Conservation (phyloP, 64 coral and sea anemone species). For the Montipora efflorescens region DNA sequence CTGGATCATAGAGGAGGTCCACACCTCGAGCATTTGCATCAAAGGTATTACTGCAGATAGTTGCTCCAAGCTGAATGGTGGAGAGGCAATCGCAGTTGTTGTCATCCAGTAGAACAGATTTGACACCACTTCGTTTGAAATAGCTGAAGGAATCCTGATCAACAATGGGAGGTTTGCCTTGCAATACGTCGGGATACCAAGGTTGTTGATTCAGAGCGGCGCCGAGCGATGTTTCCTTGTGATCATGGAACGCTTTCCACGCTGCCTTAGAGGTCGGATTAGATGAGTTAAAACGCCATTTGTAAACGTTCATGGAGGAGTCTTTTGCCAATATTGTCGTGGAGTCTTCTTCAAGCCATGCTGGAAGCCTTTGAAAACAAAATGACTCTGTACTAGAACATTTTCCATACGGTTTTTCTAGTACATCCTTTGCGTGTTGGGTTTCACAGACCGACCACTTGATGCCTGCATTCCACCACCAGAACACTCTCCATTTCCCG, state of each 20-base stretch:
- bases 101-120: slow-evolving; percentile 71
- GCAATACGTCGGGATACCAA: not conserved
- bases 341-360: slow-evolving; percentile 39
- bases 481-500: slow-evolving; percentile 29
- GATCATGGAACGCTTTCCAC: slow-evolving; percentile 16
- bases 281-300: slow-evolving; percentile 13
- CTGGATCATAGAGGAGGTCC: slow-evolving; percentile 58
- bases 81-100: slow-evolving; percentile 81
- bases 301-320: slow-evolving; percentile 9
- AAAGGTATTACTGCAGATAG: slow-evolving; percentile 29
- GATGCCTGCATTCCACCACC: slow-evolving; percentile 40
- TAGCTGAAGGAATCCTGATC: slow-evolving; percentile 77
- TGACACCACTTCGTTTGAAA: slow-evolving; percentile 42
- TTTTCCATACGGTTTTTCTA: slow-evolving; percentile 26
- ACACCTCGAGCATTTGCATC: slow-evolving; percentile 50
- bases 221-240: not conserved
- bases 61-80: slow-evolving; percentile 61
- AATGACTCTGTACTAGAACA: slow-evolving; percentile 23
- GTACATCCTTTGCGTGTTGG: not conserved
- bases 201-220: not conserved
- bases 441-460: slow-evolving; percentile 3
- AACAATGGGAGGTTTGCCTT: slow-evolving; percentile 58
- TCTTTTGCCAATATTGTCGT: slow-evolving; percentile 13
- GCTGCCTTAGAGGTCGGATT: slow-evolving; percentile 7
- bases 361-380: slow-evolving; percentile 52